phyloP scores from a whole-genome alignment of 2,113 vertebrate genomes.

The Cynoglossus semilaevis region DNA sequence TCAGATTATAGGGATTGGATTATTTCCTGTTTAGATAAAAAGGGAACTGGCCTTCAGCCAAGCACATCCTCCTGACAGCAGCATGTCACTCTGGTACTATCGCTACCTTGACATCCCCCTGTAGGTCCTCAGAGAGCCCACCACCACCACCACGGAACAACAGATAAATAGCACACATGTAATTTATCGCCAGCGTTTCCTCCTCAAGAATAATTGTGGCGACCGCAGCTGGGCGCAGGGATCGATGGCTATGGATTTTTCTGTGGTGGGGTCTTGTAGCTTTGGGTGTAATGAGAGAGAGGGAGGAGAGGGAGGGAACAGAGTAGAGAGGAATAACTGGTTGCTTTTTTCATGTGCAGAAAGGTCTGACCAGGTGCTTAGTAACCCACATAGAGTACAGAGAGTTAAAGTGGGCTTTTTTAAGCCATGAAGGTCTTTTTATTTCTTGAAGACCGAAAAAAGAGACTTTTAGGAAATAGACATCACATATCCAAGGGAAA shows the following conservation, averaged over 20 bases:
- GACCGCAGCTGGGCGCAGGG: constrained; percentile 82
- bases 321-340: constrained; percentile 80
- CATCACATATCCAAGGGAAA: no score
- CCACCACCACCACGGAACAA: constrained; percentile 87
- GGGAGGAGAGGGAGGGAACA: constrained; percentile 47
- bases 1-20: constrained; percentile 1
- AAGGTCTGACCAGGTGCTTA: constrained; percentile 36
- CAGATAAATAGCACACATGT: constrained; percentile 98
- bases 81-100: constrained; percentile 59
- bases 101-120: constrained; percentile 82
- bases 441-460: no score
- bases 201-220: constrained; percentile 99
- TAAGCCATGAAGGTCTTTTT: no score
- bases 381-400: constrained; percentile 30
- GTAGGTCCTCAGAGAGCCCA: constrained; percentile 81
- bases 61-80: constrained; percentile 40
- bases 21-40: neutral
- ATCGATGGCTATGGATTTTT: constrained; percentile 97
- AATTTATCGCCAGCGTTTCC: constrained; percentile 99
- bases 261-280: constrained; percentile 97
- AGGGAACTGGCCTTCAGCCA: constrained; percentile 8
- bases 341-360: constrained; percentile 38
- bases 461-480: no score
- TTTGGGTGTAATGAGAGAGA: constrained; percentile 94
- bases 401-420: neutral